phyloP scores from a whole-genome alignment of 2,113 vertebrate species.

The Gallinago paraguaiae region DNA sequence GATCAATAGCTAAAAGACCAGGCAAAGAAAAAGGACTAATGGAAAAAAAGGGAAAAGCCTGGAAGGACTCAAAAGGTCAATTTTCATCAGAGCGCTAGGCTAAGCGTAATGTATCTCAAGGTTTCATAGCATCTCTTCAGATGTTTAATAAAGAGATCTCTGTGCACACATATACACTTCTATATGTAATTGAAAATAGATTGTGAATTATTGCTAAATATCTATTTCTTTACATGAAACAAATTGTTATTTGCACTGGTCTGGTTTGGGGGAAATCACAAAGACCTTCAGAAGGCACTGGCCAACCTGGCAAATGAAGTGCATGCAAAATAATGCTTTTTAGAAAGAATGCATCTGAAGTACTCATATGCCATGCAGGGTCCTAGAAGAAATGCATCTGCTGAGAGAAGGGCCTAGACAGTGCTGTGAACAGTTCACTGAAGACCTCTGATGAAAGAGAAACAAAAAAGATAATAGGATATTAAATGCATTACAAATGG shows the following conservation, averaged over 20 bases:
- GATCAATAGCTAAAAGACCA: conserved; percentile 27
- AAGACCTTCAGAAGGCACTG: background rate
- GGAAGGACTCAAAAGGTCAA: conserved; percentile 17
- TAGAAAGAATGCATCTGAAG: background rate
- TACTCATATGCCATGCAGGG: background rate
- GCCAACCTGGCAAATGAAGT: background rate
- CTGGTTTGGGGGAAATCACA: background rate
- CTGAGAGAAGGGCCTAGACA: background rate
- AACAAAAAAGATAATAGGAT: background rate
- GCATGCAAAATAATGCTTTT: background rate
- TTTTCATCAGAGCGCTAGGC: background rate
- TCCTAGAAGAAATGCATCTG: background rate
- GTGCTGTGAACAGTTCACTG: background rate
- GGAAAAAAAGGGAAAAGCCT: background rate
- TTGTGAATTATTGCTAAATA: background rate
- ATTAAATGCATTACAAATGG: conserved; percentile 33
- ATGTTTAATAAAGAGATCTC: background rate
- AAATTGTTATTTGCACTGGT: background rate
- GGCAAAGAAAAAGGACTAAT: background rate
- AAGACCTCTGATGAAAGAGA: background rate
- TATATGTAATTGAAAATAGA: background rate
- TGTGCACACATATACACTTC: background rate
- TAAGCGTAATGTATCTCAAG: background rate
- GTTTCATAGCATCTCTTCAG: background rate
- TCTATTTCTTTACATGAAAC: background rate